Conservation (phyloP, 2,888 invertebrate genomes). For the Tricholauxania praeusta region DNA sequence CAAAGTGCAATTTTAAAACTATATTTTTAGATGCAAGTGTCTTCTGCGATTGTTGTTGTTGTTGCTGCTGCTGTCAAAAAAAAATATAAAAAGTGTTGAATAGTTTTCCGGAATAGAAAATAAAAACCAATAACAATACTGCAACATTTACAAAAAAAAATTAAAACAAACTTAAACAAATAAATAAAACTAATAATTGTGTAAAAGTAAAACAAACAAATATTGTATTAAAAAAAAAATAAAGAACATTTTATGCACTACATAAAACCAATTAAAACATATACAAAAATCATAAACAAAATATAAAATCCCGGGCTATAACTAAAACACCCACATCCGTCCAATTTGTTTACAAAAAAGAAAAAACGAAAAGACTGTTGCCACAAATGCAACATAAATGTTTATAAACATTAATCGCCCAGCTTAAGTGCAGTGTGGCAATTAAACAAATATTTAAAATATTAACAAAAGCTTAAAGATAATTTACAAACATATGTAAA, state of each 20-base stretch:
- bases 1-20: too few relatives aligned
- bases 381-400: too few relatives aligned
- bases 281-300: background rate
- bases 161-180: constrained; percentile 12
- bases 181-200: background rate
- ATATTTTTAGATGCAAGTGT: too few relatives aligned
- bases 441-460: background rate
- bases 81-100: constrained; percentile 14
- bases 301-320: background rate
- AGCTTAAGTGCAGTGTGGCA: too few relatives aligned
- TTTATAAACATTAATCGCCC: too few relatives aligned
- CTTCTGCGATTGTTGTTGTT: too few relatives aligned
- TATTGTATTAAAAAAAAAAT: background rate
- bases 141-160: constrained; percentile 9
- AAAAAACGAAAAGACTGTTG: too few relatives aligned
- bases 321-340: too few relatives aligned
- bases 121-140: background rate
- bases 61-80: background rate
- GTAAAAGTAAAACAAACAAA: background rate
- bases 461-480: constrained; percentile 3
- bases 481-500: too few relatives aligned
- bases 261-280: background rate
- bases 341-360: too few relatives aligned
- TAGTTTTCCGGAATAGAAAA: background rate
- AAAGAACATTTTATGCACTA: background rate